These are phyloP conservation scores for Mimumesa dahlbomi DNA, from an alignment of 2,888 invertebrate genomes.

Conservation along the genomic window DNA sequence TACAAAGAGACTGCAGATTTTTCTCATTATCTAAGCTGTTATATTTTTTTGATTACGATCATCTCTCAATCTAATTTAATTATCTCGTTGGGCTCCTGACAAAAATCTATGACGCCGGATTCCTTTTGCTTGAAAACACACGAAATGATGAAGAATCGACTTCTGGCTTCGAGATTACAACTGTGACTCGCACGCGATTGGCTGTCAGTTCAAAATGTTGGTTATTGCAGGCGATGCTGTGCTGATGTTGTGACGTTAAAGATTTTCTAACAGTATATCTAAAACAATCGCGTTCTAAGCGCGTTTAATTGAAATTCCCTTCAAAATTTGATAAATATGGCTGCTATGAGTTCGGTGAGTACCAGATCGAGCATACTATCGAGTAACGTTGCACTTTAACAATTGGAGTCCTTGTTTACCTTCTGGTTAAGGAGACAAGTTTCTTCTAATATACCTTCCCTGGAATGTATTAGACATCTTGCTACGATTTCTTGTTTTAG, in stretches of 20 bases:
- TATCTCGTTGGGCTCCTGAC: constrained; percentile 5
- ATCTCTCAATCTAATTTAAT: constrained; percentile 22
- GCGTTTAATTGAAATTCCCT: constrained; percentile 45
- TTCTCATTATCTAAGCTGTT: constrained; percentile 17
- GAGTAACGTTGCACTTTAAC: constrained; percentile 19
- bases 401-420: constrained; percentile 58
- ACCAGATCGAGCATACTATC: constrained; percentile 12
- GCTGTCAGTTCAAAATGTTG: constrained; percentile 77
- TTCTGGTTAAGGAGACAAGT: constrained; percentile 31
- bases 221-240: constrained; percentile 75
- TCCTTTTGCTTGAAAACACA: constrained; percentile 54
- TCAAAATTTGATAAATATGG: constrained; percentile 60
- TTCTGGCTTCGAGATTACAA: constrained; percentile 70
- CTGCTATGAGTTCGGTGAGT: constrained; percentile 76
- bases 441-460: constrained; percentile 15
- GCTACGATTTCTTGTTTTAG: constrained; percentile 78
- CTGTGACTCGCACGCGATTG: constrained; percentile 68
- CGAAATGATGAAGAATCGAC: constrained; percentile 59
- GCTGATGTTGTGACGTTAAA: constrained; percentile 76
- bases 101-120: constrained; percentile 37
- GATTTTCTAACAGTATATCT: constrained; percentile 67
- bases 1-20: neutral
- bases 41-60: constrained; percentile 1
- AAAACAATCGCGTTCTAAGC: constrained; percentile 38
- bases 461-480: neutral